Conservation (phyloP, 1,140 invertebrate species). For the Drosophila nigromelanica region DNA sequence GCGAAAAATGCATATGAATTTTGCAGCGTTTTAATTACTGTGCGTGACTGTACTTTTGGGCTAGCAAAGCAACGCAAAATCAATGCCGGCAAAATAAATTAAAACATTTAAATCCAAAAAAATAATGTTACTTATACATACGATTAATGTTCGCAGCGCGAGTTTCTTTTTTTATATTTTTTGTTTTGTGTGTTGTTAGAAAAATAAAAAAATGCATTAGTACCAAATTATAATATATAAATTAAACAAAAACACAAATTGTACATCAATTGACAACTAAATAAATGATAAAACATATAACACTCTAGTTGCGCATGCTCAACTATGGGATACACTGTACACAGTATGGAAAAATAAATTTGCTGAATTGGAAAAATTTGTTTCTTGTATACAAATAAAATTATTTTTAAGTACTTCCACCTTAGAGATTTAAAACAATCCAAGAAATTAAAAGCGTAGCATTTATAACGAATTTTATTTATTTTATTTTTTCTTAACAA, state of each 20-base stretch:
- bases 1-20: neutral
- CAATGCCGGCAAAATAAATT: neutral
- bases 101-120: neutral
- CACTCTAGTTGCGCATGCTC: too few relatives aligned
- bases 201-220: slow-evolving; percentile 24
- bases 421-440: too few relatives aligned
- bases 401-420: too few relatives aligned
- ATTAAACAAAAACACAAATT: neutral
- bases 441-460: too few relatives aligned
- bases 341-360: too few relatives aligned
- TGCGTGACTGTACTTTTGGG: slow-evolving; percentile 1
- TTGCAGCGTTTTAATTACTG: neutral
- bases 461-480: too few relatives aligned
- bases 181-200: neutral
- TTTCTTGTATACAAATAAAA: too few relatives aligned
- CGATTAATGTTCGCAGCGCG: slow-evolving; percentile 3
- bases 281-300: neutral
- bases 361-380: too few relatives aligned
- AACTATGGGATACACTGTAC: too few relatives aligned
- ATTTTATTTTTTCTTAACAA: too few relatives aligned
- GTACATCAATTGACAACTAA: neutral
- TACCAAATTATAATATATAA: slow-evolving; percentile 8
- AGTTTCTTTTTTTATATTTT: slow-evolving; percentile 1
- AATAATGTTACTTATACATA: slow-evolving; percentile 22
- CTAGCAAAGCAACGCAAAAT: neutral